These are phyloP conservation scores for Decapterus maruadsi DNA, from an alignment of 2,797 vertebrate genomes.

Conservation along the genomic window DNA sequence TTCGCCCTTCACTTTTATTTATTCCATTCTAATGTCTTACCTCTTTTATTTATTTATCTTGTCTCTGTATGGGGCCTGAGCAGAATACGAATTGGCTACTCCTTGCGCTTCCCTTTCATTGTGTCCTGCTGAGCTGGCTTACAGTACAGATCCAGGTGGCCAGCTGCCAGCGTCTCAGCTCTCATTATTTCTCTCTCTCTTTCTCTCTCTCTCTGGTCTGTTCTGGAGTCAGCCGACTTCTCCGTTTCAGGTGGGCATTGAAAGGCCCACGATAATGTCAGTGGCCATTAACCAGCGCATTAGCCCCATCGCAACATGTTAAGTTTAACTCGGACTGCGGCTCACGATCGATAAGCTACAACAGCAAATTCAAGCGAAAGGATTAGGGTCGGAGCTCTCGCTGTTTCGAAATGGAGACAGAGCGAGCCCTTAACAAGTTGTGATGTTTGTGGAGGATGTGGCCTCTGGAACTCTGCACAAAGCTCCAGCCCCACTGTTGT, in stretches of 20 bases:
- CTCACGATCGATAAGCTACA: slow-evolving; percentile 49
- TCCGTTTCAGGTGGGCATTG: slow-evolving; percentile 16
- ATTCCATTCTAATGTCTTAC: slow-evolving; percentile 78
- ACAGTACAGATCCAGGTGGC: slow-evolving; percentile 58
- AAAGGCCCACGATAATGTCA: slow-evolving; percentile 27
- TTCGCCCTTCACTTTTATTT: slow-evolving; percentile 75
- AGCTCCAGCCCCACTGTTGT: slow-evolving; percentile 34
- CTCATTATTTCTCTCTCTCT: slow-evolving; percentile 36
- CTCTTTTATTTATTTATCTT: slow-evolving; percentile 77
- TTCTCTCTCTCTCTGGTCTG: neutral
- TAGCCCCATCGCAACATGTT: slow-evolving; percentile 47
- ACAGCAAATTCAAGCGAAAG: slow-evolving; percentile 33
- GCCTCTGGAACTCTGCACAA: slow-evolving; percentile 14
- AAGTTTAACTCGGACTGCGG: slow-evolving; percentile 28
- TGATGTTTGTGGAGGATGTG: slow-evolving; percentile 50
- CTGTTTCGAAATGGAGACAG: slow-evolving; percentile 51
- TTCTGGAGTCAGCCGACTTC: slow-evolving; percentile 35
- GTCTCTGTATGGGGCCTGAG: slow-evolving; percentile 52
- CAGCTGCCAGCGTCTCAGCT: slow-evolving; percentile 3
- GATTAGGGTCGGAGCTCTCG: slow-evolving; percentile 32
- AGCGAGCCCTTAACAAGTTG: slow-evolving; percentile 56
- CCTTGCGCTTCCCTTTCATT: slow-evolving; percentile 34
- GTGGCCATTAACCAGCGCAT: slow-evolving; percentile 28
- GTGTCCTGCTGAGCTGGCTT: slow-evolving; percentile 68
- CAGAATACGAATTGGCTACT: slow-evolving; percentile 68